Percentiles rank a stretch among this genome's conserved stretches.
Conservation (phyloP, 35 echinoderm and acorn worm genomes). For the Heliocidaris tuberculata region DNA sequence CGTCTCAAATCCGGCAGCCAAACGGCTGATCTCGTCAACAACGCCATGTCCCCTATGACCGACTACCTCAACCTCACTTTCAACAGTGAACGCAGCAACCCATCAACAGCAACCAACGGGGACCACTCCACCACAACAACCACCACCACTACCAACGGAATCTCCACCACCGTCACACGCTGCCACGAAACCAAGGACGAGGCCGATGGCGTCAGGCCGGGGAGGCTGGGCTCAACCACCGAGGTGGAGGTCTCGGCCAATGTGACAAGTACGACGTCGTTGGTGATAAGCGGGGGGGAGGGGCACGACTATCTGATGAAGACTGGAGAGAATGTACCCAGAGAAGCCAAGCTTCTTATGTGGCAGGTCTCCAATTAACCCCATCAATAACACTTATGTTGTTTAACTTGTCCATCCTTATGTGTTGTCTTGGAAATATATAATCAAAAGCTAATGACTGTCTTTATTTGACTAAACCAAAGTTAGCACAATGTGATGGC, state of each 20-base stretch:
- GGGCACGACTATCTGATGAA: slow-evolving; percentile 87
- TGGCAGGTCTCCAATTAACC: slow-evolving; percentile 89
- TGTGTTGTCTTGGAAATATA: background rate
- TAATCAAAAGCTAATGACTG: background rate
- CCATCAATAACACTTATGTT: background rate
- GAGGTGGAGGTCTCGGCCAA: slow-evolving; percentile 82
- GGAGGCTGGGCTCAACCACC: slow-evolving; percentile 23
- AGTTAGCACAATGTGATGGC: too few species aligned
- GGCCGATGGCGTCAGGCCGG: background rate
- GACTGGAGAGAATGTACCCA: slow-evolving; percentile 55
- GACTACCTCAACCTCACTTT: slow-evolving; percentile 90
- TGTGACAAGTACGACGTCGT: slow-evolving; percentile 80
- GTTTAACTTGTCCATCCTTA: background rate
- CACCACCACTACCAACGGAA: slow-evolving; percentile 39
- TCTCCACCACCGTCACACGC: slow-evolving; percentile 24
- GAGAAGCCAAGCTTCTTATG: slow-evolving; percentile 82
- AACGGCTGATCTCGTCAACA: slow-evolving; percentile 70
- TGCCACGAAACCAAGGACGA: slow-evolving; percentile 46
- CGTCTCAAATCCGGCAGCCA: slow-evolving; percentile 69
- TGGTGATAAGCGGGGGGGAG: slow-evolving; percentile 88
- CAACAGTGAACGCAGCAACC: slow-evolving; percentile 48
- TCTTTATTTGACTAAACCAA: too few species aligned
- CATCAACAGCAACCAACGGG: slow-evolving; percentile 46
- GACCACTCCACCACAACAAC: slow-evolving; percentile 50
- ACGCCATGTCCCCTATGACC: slow-evolving; percentile 93